phyloP scores from a whole-genome alignment of 2,797 vertebrate species.

The Agapornis canus region DNA sequence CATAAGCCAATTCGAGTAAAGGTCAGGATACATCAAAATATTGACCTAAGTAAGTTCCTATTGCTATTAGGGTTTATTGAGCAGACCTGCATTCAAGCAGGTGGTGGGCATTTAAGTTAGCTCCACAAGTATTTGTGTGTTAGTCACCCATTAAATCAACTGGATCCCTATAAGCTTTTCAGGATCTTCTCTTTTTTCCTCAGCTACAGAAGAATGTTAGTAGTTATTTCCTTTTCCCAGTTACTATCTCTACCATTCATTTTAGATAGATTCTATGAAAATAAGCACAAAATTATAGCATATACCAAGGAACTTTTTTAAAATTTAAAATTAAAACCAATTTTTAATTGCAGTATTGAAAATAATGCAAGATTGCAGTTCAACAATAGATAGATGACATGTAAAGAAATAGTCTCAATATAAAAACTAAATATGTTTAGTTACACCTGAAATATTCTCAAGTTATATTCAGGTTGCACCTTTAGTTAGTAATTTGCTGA shows the following conservation, averaged over 20 bases:
- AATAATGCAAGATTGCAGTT: background rate
- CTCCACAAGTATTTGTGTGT: background rate
- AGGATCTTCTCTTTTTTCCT: background rate
- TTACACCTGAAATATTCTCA: background rate
- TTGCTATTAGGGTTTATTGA: background rate
- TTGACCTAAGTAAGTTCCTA: background rate
- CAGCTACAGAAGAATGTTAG: fast-evolving
- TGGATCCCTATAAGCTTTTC: background rate
- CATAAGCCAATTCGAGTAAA: background rate
- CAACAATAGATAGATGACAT: background rate
- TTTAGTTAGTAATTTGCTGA: background rate
- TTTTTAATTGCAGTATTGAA: background rate
- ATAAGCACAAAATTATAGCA: fast-evolving
- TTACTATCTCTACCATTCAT: background rate
- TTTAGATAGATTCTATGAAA: background rate
- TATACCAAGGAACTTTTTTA: background rate
- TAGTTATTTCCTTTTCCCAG: background rate
- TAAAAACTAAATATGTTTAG: background rate
- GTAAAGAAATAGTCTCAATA: background rate
- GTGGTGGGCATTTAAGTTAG: background rate
- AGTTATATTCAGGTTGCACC: background rate
- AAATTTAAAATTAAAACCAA: background rate
- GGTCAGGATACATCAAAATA: background rate
- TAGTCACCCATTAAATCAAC: background rate
- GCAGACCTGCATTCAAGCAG: background rate